These are phyloP conservation scores for human DNA, from an alignment of 2,113 vertebrate species.

Conservation along the genomic window GRCh38 chr4:41961001-41961500, in stretches of 20 bases:
- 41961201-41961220: not conserved
- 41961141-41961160: not conserved
- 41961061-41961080: not conserved
- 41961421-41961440: not conserved
- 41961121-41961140: not conserved
- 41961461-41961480: not conserved
- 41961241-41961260: not conserved
- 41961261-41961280: not conserved
- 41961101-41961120: not conserved
- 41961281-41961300: not conserved
- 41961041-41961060: not conserved
- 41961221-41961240: not conserved
- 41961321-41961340: not conserved
- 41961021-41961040: not conserved
- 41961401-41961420: not conserved
- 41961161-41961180: not conserved
- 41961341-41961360: not conserved
- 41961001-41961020: not conserved
- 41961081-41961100: conserved; percentile 22
- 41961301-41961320: not conserved
- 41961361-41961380: not conserved
- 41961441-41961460: not conserved
- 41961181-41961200: not conserved
- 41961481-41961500: not conserved
- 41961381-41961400: not conserved